phyloP scores from a whole-genome alignment of 1,140 invertebrate genomes.

The Patella vulgata region DNA sequence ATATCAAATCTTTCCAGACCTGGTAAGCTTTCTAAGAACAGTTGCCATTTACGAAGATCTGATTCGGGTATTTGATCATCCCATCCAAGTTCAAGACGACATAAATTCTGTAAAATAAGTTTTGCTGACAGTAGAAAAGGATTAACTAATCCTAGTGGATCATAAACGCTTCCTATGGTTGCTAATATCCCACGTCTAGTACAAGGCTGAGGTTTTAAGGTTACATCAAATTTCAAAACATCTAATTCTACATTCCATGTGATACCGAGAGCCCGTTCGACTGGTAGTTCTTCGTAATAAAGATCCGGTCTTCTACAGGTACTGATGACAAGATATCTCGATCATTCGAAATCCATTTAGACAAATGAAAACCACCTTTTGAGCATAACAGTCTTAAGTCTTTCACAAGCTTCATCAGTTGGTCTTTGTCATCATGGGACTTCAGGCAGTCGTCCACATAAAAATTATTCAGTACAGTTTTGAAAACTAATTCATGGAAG shows the following conservation, averaged over 20 bases:
- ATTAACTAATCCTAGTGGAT: conserved; percentile 12
- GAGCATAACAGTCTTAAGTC: conserved; percentile 1
- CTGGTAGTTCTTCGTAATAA: not conserved
- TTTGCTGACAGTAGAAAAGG: conserved; percentile 11
- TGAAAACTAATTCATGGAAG: not conserved
- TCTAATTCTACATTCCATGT: conserved; percentile 13
- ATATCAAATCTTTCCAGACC: not conserved
- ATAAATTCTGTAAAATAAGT: conserved; percentile 8
- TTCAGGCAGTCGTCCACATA: conserved; percentile 35
- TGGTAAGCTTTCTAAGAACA: not conserved
- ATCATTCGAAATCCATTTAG: conserved; percentile 18
- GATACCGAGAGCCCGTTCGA: conserved; percentile 12
- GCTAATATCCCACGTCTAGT: conserved; percentile 5
- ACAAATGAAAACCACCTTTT: conserved; percentile 23
- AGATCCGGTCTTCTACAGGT: conserved; percentile 2
- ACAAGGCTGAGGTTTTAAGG: not conserved
- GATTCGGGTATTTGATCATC: not conserved
- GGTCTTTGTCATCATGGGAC: not conserved
- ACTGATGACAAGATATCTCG: conserved; percentile 12
- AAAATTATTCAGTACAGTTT: conserved; percentile 22
- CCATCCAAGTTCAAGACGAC: not conserved
- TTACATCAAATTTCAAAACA: conserved; percentile 8
- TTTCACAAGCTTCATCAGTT: not conserved
- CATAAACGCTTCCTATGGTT: conserved; percentile 11
- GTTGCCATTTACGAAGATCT: not conserved